Base-by-base conservation (phyloP, 2,797 vertebrate species). In the Gobio occitaniae region DNA sequence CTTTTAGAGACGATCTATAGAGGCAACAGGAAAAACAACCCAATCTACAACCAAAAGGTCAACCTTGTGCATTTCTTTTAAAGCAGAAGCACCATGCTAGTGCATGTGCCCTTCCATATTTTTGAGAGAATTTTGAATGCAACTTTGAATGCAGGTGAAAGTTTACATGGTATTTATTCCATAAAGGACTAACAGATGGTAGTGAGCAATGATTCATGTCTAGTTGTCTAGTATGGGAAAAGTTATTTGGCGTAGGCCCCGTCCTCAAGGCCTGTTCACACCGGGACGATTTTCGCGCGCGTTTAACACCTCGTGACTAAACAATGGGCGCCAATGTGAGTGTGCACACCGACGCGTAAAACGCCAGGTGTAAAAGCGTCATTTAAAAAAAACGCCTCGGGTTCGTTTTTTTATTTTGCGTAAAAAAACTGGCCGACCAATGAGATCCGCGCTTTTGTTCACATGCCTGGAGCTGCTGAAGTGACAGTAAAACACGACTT, bases 1-100 rank as follows among this genome's bases (percentile, higher is more conserved):
- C 76, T 56, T 77, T 84, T 10, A 12, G 52, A 79, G 54, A 50
- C 21, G 29, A 71, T 70, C 25, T 70, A 78, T 59, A 84, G 38
- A 84, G 15, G 63, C 38, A 56, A 59, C 38, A 78, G 17, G 13
- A 54, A 78, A 84, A 78, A 47, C 63, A 84, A 76, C 15, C 10
- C 38, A 68, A 84, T 21, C 38, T 19, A 21, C 74, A 84, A 69
- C 25, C 61, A 59, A 78, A 84, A 70, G 75, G 25, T 69, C 65
- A 61, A 78, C 36, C 38, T 25, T 78, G 54, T 44, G 38, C 36
- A 44, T 10, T 77, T 78, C 38, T 32, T 75, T 61, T 44, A 44
- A 78, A 61, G 75, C 54, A 25, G 36, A 25, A 78, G 54, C 12
- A 44, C 54, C 21, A 44, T 25, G 21, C 12, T 12, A 25, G n/a